Conservation (phyloP, 2,113 vertebrate species). For the Poeciliopsis prolifica region DNA sequence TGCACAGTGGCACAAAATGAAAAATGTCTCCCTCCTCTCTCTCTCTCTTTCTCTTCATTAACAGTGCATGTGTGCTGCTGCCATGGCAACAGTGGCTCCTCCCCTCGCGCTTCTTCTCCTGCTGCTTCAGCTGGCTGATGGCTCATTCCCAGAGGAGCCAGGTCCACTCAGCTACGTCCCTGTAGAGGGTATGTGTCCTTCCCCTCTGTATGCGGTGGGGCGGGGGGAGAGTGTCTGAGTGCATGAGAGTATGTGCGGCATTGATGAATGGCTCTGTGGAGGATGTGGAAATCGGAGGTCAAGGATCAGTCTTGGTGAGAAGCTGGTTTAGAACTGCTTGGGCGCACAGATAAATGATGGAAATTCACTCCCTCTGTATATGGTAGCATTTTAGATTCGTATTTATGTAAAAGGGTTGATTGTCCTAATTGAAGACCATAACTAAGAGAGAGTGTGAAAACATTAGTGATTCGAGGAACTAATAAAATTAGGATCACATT, state of each 20-base stretch:
- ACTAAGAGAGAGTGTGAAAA: background rate
- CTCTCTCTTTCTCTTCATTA: slow-evolving; percentile 52
- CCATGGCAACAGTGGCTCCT: slow-evolving; percentile 78
- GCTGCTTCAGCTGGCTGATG: slow-evolving; percentile 79
- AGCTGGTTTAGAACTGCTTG: slow-evolving; percentile 32
- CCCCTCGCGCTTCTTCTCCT: slow-evolving; percentile 77
- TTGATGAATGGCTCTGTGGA: slow-evolving; percentile 70
- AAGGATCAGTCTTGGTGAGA: slow-evolving; percentile 56
- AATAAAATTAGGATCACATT: background rate
- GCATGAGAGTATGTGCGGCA: slow-evolving; percentile 30
- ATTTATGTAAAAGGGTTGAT: slow-evolving; percentile 1
- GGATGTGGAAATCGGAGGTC: slow-evolving; percentile 66
- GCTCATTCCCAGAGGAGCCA: slow-evolving; percentile 83
- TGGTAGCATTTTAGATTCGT: slow-evolving; percentile 15
- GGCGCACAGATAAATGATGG: slow-evolving; percentile 38
- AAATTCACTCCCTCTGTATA: slow-evolving; percentile 7
- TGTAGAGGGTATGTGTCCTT: slow-evolving; percentile 78
- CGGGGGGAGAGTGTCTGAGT: slow-evolving; percentile 5
- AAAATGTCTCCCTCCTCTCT: slow-evolving; percentile 26
- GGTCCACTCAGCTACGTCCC: slow-evolving; percentile 83
- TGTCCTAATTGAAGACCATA: slow-evolving; percentile 1
- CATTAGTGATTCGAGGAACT: slow-evolving; percentile 26
- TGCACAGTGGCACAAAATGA: slow-evolving; percentile 17
- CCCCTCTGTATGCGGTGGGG: slow-evolving; percentile 15
- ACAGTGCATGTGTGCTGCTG: slow-evolving; percentile 75